Evolutionary conservation across 2,797 vertebrate genomes (phyloP).

Genomic region (Aratinga solstitialis): DNA sequence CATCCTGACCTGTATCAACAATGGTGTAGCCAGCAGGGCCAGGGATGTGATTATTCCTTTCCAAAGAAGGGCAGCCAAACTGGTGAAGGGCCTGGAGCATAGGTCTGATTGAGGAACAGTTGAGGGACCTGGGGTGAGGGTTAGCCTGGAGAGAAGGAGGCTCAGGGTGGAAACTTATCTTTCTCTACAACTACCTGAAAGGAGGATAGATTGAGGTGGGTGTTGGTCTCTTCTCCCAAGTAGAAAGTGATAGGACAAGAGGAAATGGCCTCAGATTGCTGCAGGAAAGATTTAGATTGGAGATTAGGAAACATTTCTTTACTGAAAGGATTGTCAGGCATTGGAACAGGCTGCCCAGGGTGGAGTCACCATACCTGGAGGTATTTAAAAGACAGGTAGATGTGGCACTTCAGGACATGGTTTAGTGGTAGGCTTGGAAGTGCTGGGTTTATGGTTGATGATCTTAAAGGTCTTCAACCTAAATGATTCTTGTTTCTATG

Average conservation of each 20-base stretch:
- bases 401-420: background rate
- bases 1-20: background rate
- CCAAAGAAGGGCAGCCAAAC: background rate
- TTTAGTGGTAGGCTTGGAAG: background rate
- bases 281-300: background rate
- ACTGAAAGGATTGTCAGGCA: background rate
- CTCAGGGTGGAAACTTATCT: background rate
- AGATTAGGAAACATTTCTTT: background rate
- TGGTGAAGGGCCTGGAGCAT: background rate
- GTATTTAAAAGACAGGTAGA: background rate
- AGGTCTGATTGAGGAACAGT: background rate
- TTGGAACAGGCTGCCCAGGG: background rate
- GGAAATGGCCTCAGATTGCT: background rate
- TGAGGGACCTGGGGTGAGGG: background rate
- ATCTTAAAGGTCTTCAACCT: background rate
- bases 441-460: background rate
- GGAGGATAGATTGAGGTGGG: background rate
- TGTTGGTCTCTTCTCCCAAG: background rate
- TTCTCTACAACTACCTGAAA: background rate
- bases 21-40: background rate
- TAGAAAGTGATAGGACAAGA: background rate
- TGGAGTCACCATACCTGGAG: background rate
- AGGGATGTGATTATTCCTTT: background rate
- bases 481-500: background rate
- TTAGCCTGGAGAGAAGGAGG: background rate